A percentile compares a stretch with the other conserved stretches of the same genome.
phyloP scores from a whole-genome alignment of 2,113 vertebrate species.

The Trichomycterus rosablanca region DNA sequence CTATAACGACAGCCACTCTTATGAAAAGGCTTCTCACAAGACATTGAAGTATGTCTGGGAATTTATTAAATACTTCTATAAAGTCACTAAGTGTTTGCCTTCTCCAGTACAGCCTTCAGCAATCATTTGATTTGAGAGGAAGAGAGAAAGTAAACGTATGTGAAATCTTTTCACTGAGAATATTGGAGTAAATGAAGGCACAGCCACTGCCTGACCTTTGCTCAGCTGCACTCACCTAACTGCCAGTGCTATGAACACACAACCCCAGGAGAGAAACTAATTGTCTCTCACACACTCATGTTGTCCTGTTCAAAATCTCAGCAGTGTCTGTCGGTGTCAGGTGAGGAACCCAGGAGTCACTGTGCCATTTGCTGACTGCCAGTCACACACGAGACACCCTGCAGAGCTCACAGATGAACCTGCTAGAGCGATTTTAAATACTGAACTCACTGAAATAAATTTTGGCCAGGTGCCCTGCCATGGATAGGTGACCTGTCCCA shows the following conservation, averaged over 20 bases:
- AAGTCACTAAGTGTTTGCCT: too few species aligned
- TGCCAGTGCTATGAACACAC: slow-evolving; percentile 26
- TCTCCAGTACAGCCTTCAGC: too few species aligned
- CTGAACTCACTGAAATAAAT: too few species aligned
- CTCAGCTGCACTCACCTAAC: slow-evolving; percentile 17
- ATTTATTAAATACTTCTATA: too few species aligned
- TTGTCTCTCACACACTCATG: background rate
- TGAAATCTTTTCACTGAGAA: background rate
- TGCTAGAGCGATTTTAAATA: background rate
- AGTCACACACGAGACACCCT: slow-evolving; percentile 6
- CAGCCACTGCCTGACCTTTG: slow-evolving; percentile 23
- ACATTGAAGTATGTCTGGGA: too few species aligned
- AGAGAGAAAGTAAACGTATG: background rate
- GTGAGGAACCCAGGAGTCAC: slow-evolving; percentile 8
- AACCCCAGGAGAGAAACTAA: slow-evolving; percentile 9
- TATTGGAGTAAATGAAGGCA: slow-evolving; percentile 18
- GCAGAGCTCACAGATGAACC: background rate
- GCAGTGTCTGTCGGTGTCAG: slow-evolving; percentile 8
- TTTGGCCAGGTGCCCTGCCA: too few species aligned
- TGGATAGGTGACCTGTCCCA: too few species aligned
- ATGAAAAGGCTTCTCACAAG: too few species aligned
- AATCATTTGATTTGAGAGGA: too few species aligned
- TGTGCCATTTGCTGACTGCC: slow-evolving; percentile 13
- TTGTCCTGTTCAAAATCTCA: background rate
- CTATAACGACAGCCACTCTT: too few species aligned